Base-by-base conservation (phyloP, 2,888 invertebrate species). In the Alcis repandata region DNA sequence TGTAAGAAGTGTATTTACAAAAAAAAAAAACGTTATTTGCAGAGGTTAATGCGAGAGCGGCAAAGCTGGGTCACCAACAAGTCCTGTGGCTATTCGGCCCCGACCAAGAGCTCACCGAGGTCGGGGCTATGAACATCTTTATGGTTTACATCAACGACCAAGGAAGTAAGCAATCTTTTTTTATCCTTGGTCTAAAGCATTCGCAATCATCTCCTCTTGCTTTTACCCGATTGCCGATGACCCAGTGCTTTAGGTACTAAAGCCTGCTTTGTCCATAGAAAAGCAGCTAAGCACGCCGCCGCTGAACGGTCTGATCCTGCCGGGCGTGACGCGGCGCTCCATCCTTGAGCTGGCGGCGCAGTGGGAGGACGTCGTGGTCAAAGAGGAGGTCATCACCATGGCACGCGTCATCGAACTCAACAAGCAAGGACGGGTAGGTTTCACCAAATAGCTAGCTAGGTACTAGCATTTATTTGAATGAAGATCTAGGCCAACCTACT, bases 121-220 rank as follows among this genome's bases (percentile, higher is more conserved):
- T 98, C 49, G 99, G 99, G 57, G 98, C 99, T 13, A 99, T 99
- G 99, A 99, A 99, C 86, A 95, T 99, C 59, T 99, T 99, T 86
- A 95, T 98, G 85, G 96, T 97, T 79, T 96, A 96, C 90, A 94
- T 96, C 71, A 97, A 99, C 83, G 97, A 98, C 60, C 93, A 97
- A 83, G 99, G 99, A 95, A 98, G 98, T 98, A 89, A 88, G 22
- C 36, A 48, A 20, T 45, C 0, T 33, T 41, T 7, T 11, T 27
- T 27, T 4, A 27, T 6, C 27, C 27, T 27, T 27, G 2, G 27
- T 6, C 27, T 27, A 27, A 27, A 27, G 27, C 27, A 6, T 27
- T 4, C 2, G 27, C 27, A 4, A 27, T 27, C 6, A 27, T 27
- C 27, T 4, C 27, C 27, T 27, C 27, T 4, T 4, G 27, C 27